Conservation (phyloP, 2,888 invertebrate genomes). For the Ernsta delagoae region DNA sequence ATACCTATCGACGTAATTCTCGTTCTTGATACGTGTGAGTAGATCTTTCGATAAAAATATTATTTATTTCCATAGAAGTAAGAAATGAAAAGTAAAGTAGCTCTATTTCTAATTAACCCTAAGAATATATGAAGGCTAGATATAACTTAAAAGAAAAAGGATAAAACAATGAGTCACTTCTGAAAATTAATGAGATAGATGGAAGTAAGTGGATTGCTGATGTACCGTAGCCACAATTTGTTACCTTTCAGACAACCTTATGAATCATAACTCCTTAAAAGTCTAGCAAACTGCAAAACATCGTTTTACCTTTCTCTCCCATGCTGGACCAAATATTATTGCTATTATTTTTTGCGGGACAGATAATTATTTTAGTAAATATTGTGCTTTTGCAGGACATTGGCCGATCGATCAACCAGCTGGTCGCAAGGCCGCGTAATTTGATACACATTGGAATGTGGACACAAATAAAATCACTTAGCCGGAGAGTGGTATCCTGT, state of each 20-base stretch:
- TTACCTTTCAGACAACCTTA: not conserved
- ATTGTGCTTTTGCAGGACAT: slow-evolving; percentile 66
- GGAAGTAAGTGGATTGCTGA: not conserved
- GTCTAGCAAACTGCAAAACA: slow-evolving; percentile 22
- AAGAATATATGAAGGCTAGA: too few species aligned
- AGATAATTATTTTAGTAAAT: slow-evolving; percentile 51
- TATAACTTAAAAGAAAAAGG: too few species aligned
- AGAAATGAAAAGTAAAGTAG: too few species aligned
- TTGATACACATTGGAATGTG: slow-evolving; percentile 83
- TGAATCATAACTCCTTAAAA: slow-evolving; percentile 33
- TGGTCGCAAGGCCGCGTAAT: slow-evolving; percentile 75
- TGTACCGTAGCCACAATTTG: not conserved
- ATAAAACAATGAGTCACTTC: too few species aligned
- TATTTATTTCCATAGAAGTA: too few species aligned
- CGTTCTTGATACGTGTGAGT: slow-evolving; percentile 8
- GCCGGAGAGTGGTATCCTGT: slow-evolving; percentile 48
- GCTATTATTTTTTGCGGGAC: slow-evolving; percentile 38
- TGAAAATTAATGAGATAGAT: too few species aligned
- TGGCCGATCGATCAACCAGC: slow-evolving; percentile 79
- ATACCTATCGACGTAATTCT: slow-evolving; percentile 39
- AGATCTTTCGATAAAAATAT: too few species aligned
- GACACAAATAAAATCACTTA: slow-evolving; percentile 85
- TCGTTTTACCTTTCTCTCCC: slow-evolving; percentile 3
- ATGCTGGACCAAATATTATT: slow-evolving; percentile 4
- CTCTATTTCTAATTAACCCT: too few species aligned